Percentiles rank a stretch among this genome's conserved stretches.
Evolutionary conservation across 2,888 invertebrate species (phyloP).

Genomic region (Neoaliturus tenellus): DNA sequence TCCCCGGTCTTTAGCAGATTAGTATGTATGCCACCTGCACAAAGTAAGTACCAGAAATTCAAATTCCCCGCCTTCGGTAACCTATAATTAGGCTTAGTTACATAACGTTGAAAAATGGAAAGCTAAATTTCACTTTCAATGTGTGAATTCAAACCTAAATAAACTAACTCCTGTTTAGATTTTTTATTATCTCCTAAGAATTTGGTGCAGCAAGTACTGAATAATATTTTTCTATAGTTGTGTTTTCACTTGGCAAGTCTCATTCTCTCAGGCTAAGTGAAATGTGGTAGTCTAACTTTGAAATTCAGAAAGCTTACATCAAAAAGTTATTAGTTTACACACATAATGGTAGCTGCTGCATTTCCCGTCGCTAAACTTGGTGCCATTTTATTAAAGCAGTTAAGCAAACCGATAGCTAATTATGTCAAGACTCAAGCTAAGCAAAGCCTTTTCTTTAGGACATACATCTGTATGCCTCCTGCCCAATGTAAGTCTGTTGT

Average conservation of each 20-base stretch:
- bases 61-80: not conserved
- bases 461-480: conserved; percentile 95
- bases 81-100: not conserved
- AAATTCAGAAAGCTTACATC: not conserved
- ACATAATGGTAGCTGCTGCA: conserved; percentile 85
- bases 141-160: not conserved
- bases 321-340: not conserved
- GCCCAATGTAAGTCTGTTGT: conserved; percentile 74
- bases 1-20: conserved; percentile 91
- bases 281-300: no score
- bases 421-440: conserved; percentile 89
- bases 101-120: not conserved
- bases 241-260: no score
- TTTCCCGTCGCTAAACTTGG: conserved; percentile 94
- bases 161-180: no score
- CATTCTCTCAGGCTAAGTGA: no score
- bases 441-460: conserved; percentile 89
- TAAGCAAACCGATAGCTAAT: conserved; percentile 95
- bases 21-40: conserved; percentile 96
- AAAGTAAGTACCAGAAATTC: conserved; percentile 69
- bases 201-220: no score
- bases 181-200: no score
- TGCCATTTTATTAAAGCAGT: conserved; percentile 83
- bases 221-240: no score
- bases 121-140: not conserved